These are phyloP conservation scores for Bombus picipes DNA, from an alignment of 1,140 invertebrate species.

Conservation along the genomic window DNA sequence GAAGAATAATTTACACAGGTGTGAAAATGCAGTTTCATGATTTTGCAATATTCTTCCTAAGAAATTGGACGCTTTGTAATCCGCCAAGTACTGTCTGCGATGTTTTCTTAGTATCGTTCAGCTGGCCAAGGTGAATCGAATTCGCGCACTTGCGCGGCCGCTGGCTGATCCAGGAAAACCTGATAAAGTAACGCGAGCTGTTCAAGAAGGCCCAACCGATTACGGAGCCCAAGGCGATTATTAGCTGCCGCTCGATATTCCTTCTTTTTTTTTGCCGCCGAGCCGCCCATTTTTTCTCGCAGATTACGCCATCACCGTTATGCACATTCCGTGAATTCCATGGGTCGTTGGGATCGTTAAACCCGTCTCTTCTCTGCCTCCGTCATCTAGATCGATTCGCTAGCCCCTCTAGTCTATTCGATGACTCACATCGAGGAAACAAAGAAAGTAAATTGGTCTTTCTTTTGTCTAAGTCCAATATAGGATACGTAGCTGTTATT, in stretches of 20 bases:
- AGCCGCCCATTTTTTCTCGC: constrained; percentile 53
- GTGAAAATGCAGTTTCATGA: neutral
- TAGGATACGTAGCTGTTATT: too few relatives aligned
- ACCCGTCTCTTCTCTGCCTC: constrained; percentile 11
- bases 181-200: constrained; percentile 39
- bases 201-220: constrained; percentile 22
- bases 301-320: constrained; percentile 67
- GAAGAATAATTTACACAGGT: neutral
- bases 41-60: neutral
- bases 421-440: neutral
- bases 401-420: neutral
- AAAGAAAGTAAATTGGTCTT: neutral
- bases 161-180: neutral
- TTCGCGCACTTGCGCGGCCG: neutral
- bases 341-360: constrained; percentile 59
- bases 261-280: constrained; percentile 3
- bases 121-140: constrained; percentile 47
- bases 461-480: too few relatives aligned
- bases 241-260: constrained; percentile 30
- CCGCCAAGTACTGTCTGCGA: neutral
- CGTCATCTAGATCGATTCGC: neutral
- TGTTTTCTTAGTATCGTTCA: neutral
- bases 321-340: constrained; percentile 63
- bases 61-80: neutral
- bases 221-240: constrained; percentile 34